Evolutionary conservation across 2,113 vertebrate species (phyloP), one percentile per base, ranked within the genome.

Genomic region (Malurus cyaneus): DNA sequence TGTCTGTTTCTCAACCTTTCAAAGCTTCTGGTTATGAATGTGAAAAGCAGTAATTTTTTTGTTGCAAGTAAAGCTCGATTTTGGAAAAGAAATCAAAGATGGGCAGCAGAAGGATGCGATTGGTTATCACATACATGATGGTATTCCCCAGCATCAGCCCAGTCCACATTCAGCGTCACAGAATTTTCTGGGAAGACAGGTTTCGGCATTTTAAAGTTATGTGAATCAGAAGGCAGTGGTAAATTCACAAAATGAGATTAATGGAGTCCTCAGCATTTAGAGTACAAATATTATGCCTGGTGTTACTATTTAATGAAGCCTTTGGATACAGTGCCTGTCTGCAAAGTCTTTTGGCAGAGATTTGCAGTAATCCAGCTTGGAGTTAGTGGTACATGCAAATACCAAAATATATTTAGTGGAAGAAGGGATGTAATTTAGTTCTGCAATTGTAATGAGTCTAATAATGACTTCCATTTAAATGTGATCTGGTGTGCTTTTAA

Each of bases 141-240:
- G 19, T 57, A 2, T 54, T 80, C 39, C 61, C 62, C 18, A 5
- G 2, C 18, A 52, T 44, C 59, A 67, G 8, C 31, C 24, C 44
- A 9, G 23, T n/a, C 24, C 25, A 4, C 0, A 1, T 53, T 50
- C 59, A 31, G 0, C 3, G 0, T 52, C 69, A 18, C 32, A 47
- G 78, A 49, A 61, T 87, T 65, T 60, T 81, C 41, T 1, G 3
- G 52, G 84, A 47, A 49, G 39, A 52, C 17, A 12, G 32, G 18
- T 25, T 84, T 89, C 0, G 7, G 50, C 16, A 23, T 66, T 93
- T 72, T 60, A 15, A 76, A 87, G 61, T 76, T 61, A 16, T 0
- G 29, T 47, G 53, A 79, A 62, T 78, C 39, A 74, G 83, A 84
- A 81, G 44, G 41, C 65, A 9, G 10, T 49, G 61, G 36, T 46